Evolutionary conservation across 2,888 invertebrate species (phyloP).

Genomic region (Peribatodes rhomboidaria): DNA sequence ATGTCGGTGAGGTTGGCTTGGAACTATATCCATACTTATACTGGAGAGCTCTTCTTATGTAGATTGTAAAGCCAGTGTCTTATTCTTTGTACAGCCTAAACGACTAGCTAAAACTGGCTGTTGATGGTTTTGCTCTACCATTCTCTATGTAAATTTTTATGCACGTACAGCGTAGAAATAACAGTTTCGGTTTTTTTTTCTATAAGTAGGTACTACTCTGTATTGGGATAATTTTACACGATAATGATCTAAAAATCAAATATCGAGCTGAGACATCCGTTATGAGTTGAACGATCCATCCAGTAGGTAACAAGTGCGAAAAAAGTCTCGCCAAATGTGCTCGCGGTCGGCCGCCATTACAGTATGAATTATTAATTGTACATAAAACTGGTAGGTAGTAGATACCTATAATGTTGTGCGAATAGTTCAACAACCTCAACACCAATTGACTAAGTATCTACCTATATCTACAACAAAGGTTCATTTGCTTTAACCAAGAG

Average conservation of each 20-base stretch:
- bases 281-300: conserved; percentile 46
- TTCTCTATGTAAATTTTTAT: no score
- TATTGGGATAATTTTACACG: conserved; percentile 25
- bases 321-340: conserved; percentile 62
- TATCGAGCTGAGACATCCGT: conserved; percentile 36
- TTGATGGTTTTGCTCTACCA: no score
- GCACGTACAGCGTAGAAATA: no score
- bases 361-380: conserved; percentile 80
- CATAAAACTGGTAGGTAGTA: conserved; percentile 65
- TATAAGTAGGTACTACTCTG: conserved; percentile 19
- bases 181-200: no score
- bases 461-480: conserved; percentile 47
- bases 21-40: no score
- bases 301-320: conserved; percentile 51
- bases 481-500: conserved; percentile 17
- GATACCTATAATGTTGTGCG: conserved; percentile 40
- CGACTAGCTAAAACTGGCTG: no score
- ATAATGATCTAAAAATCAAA: conserved; percentile 28
- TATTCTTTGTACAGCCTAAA: no score
- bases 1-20: no score
- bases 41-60: no score
- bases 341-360: conserved; percentile 66
- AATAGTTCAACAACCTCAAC: conserved; percentile 67
- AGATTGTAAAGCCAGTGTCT: no score
- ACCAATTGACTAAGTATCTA: conserved; percentile 53